Percentiles rank a stretch among this genome's conserved stretches.
Conservation (phyloP, 2,113 vertebrate species). For the Callipepla squamata region DNA sequence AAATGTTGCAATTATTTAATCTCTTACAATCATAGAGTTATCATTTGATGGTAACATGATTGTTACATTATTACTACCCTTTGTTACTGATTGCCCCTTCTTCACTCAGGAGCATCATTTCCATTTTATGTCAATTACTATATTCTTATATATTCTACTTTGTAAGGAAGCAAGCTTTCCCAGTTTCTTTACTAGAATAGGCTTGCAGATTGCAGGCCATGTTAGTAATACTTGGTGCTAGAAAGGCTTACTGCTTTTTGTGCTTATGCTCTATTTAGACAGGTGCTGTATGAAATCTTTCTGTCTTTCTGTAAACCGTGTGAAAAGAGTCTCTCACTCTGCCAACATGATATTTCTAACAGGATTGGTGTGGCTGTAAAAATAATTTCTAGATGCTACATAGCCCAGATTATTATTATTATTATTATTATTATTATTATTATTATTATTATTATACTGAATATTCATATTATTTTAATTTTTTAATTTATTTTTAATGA, state of each 20-base stretch:
- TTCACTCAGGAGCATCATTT: conserved; percentile 57
- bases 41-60: conserved; percentile 65
- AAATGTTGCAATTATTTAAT: conserved; percentile 70
- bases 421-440: not conserved
- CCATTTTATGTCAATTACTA: conserved; percentile 42
- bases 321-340: not conserved
- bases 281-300: not conserved
- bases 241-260: not conserved
- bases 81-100: conserved; percentile 60
- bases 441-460: not conserved
- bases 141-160: conserved; percentile 9
- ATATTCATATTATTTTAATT: not conserved
- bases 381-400: not conserved
- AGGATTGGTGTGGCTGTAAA: not conserved
- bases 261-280: not conserved
- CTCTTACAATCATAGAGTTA: conserved; percentile 67
- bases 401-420: not conserved
- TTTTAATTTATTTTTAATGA: not conserved
- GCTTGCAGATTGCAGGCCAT: not conserved
- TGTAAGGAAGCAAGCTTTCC: not conserved
- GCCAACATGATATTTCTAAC: not conserved
- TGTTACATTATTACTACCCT: conserved; percentile 64
- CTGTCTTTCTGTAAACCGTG: not conserved
- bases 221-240: not conserved
- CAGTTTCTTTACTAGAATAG: not conserved